Percentiles rank a stretch among this genome's conserved stretches.
phyloP scores from a whole-genome alignment of 2,888 invertebrate species.

The Rhingia campestris region DNA sequence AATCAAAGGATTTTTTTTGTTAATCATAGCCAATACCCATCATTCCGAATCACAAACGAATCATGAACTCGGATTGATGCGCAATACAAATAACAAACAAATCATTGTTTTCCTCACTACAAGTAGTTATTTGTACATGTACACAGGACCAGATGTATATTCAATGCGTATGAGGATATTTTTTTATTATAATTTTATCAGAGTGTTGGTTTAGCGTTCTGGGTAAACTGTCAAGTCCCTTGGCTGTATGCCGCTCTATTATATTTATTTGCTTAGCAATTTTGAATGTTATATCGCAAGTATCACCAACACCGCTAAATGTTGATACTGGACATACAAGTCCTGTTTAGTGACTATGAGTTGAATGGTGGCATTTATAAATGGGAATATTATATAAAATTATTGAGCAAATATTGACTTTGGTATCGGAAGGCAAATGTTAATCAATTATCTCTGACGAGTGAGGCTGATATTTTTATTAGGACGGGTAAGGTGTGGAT shows the following conservation, averaged over 20 bases:
- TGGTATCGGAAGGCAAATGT: constrained; percentile 46
- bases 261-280: constrained; percentile 58
- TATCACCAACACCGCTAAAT: background rate
- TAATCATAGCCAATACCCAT: background rate
- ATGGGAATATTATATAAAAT: constrained; percentile 66
- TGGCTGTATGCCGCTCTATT: constrained; percentile 29
- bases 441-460: constrained; percentile 64
- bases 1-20: background rate
- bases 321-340: background rate
- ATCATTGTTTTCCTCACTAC: constrained; percentile 36
- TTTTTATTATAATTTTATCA: constrained; percentile 30
- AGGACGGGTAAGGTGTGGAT: background rate
- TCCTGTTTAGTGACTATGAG: background rate
- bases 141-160: background rate
- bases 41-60: constrained; percentile 28
- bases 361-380: constrained; percentile 26
- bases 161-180: constrained; percentile 23
- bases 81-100: constrained; percentile 56
- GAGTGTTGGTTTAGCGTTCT: background rate
- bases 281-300: constrained; percentile 32
- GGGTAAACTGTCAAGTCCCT: background rate
- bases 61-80: constrained; percentile 43
- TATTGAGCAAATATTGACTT: constrained; percentile 65
- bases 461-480: constrained; percentile 6
- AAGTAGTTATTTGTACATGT: no score